Evolutionary conservation across 1,140 invertebrate species (phyloP), one percentile per base, ranked within the genome.

Genomic region (Temnothorax nylanderi): DNA sequence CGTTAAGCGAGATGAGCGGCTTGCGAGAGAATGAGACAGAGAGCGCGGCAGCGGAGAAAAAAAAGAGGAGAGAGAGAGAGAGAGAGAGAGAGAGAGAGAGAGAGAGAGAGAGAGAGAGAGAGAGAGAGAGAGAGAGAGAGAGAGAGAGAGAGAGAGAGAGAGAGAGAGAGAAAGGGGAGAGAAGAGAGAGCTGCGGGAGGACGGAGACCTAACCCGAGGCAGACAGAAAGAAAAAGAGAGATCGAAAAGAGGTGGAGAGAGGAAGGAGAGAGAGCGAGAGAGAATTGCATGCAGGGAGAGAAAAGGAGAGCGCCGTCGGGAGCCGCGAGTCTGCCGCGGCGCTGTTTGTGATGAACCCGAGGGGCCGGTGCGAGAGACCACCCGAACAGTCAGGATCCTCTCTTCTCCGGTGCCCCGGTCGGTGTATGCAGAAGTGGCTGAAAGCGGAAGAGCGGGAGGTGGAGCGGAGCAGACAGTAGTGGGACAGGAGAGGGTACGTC

Each of bases 321-420:
- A 54, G 85, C 77, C 84, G 58, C 67, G 72, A 56, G 88, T 78
- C 51, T 44, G 72, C 67, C 76, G 77, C 58, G 88, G 62, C 77
- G 84, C 54, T 89, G 89, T 87, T 72, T 86, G 65, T 85, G 85
- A 84, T 78, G 51, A 87, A 88, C n/a, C 58, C 21, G 54, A 77
- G 60, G 67, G 74, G 80, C 65, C 67, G 74, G 90, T 75, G 60
- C 65, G 77, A 87, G 92, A 93, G 92, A 93, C 93, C 92, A 94
- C 91, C 93, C 88, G 88, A 92, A 92, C 56, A 86, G 64, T 75
- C 75, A 60, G 67, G 58, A 77, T 78, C 74, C 85, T 75, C 56
- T 64, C 71, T 49, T 78, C 67, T 82, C 71, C 81, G 26, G 51
- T 67, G 49, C 64, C 37, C 47, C 56, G 60, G 47, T 82, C 37